These are phyloP conservation scores for Montipora capitata DNA, from an alignment of 92 coral and sea anemone genomes.

Conservation along the genomic window DNA sequence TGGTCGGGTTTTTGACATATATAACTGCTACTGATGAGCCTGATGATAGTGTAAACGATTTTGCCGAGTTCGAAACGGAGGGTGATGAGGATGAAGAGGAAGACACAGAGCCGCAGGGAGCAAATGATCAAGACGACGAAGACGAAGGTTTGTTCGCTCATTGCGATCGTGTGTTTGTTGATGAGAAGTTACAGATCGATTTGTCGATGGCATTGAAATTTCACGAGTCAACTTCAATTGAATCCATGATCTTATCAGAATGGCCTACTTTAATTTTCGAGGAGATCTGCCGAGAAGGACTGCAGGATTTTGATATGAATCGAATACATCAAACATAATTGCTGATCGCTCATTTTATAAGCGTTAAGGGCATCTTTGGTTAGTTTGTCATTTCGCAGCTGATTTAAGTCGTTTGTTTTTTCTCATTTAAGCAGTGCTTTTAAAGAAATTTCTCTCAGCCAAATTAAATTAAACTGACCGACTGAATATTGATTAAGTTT, in stretches of 20 bases:
- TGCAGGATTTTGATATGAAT: no score
- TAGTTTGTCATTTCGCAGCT: no score
- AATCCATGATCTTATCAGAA: not conserved
- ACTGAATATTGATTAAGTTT: no score
- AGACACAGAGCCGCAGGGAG: constrained; percentile 46
- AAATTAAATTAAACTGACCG: no score
- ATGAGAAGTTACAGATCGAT: not conserved
- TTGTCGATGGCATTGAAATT: not conserved
- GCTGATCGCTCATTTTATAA: no score
- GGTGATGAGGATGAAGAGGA: constrained; percentile 98
- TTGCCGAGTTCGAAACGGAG: constrained; percentile 99
- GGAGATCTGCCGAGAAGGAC: no score
- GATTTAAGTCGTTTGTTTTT: no score
- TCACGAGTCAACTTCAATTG: not conserved
- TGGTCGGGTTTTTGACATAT: constrained; percentile 83
- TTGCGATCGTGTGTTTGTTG: not conserved
- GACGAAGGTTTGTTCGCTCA: constrained; percentile 44
- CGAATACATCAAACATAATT: no score
- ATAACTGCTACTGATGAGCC: constrained; percentile 84
- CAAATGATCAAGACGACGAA: constrained; percentile 46
- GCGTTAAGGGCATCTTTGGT: no score
- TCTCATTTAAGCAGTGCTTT: no score
- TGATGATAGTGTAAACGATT: constrained; percentile 88
- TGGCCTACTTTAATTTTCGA: no score
- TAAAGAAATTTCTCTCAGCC: no score